Evolutionary conservation across 2,797 vertebrate species (phyloP), one percentile per base, ranked within the genome.

Genomic region (Peromyscus melanophrys): DNA sequence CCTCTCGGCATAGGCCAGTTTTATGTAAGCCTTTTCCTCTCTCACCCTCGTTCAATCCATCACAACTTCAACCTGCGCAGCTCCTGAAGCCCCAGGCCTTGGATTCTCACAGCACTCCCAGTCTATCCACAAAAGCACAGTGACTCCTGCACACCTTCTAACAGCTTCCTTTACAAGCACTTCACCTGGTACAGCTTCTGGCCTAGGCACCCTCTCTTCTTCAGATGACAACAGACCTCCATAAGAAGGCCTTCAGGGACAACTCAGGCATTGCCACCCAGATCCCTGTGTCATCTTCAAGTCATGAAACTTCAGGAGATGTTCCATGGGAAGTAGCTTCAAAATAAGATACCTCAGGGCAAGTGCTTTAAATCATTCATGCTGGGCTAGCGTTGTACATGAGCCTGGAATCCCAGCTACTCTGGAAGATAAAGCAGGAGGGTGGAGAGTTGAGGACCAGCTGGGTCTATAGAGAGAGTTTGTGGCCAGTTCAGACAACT

Each of bases 71-170:
- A 10, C 31, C 52, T 6, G 0, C 75, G 80, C 29, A 52, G 82
- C 27, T 21, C 1, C 17, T 11, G n/a, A 43, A 13, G 25, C 12
- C 49, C 4, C 3, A 11, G 0, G 13, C 23, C 55, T 31, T 31
- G 37, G 63, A 65, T 65, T 57, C 59, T 23, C 40, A 76, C 17
- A 34, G 57, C 40, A 25, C 6, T 19, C 19, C n/a, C 23, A 61
- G 27, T 34, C 59, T 55, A 31, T 49, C 19, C 55, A 52, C 76
- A 78, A 21, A 52, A 34, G 34, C 46, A 55, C 65, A 69, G 21
- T 3, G 0, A 46, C 12, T 14, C 21, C 82, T 0, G 0, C 2
- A 46, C 10, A 34, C 12, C 11, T 25, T 4, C 49, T 4, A 6
- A 12, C 21, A 34, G n/a, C 63, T 57, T 88, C 92, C 55, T 0